A percentile compares a stretch with the other conserved stretches of the same genome.
phyloP scores from a whole-genome alignment of 2,113 vertebrate genomes.

The Chaetodon auriga region DNA sequence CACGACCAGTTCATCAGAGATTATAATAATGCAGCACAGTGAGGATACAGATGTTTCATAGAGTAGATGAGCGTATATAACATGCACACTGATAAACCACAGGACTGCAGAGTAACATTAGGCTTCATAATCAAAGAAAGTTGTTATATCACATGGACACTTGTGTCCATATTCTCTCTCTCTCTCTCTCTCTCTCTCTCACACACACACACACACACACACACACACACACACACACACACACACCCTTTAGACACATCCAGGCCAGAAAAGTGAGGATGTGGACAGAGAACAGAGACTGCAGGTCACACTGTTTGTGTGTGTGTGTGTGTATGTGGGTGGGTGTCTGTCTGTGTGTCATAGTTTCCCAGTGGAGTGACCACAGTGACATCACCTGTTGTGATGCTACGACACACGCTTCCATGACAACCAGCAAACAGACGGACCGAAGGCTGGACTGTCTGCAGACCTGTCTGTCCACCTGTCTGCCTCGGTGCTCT shows the following conservation, averaged over 20 bases:
- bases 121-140: too few species aligned
- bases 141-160: too few species aligned
- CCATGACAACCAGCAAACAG: slow-evolving; percentile 48
- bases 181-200: too few species aligned
- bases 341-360: slow-evolving; percentile 15
- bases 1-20: too few species aligned
- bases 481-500: slow-evolving; percentile 42
- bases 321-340: not conserved
- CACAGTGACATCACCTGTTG: slow-evolving; percentile 36
- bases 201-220: too few species aligned
- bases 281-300: slow-evolving; percentile 8
- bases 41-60: too few species aligned
- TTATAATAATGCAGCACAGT: too few species aligned
- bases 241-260: not conserved
- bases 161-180: too few species aligned
- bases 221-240: too few species aligned
- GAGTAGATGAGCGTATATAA: too few species aligned
- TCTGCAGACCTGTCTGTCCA: slow-evolving; percentile 37
- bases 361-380: slow-evolving; percentile 39
- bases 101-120: too few species aligned
- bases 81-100: too few species aligned
- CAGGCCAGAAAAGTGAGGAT: slow-evolving; percentile 17
- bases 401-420: slow-evolving; percentile 25
- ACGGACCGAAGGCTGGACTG: slow-evolving; percentile 24
- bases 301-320: slow-evolving; percentile 10